These are phyloP conservation scores for Cuniculus paca DNA, from an alignment of 2,797 vertebrate species.

Conservation along the genomic window DNA sequence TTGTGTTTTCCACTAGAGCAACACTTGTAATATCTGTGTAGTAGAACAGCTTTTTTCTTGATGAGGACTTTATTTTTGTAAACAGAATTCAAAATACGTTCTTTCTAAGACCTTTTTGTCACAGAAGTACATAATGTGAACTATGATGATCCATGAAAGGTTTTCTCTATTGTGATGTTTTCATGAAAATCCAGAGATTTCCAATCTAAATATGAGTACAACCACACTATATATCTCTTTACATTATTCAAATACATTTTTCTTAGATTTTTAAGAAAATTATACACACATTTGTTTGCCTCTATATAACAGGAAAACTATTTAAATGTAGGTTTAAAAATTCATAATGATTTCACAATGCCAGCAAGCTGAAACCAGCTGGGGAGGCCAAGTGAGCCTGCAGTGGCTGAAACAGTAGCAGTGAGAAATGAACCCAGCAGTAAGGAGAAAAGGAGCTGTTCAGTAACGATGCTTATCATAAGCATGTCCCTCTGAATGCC, in stretches of 20 bases:
- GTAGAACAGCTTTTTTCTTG: not conserved
- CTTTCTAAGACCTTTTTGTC: not conserved
- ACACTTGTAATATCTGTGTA: not conserved
- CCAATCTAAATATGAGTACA: not conserved
- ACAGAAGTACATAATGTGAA: not conserved
- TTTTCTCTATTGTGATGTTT: not conserved
- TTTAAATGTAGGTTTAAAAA: not conserved
- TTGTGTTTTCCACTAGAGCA: not conserved
- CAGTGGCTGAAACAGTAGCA: not conserved
- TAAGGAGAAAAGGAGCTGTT: not conserved
- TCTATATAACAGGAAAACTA: not conserved
- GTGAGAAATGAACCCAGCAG: conserved; percentile 17
- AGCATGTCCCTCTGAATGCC: conserved; percentile 54
- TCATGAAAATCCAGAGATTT: not conserved
- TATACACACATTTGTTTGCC: not conserved
- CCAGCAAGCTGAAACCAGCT: not conserved
- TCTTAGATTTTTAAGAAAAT: not conserved
- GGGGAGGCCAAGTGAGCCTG: not conserved
- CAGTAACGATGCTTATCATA: not conserved
- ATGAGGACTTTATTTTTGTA: not conserved
- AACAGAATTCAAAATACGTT: not conserved
- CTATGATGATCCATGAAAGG: not conserved
- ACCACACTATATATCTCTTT: not conserved
- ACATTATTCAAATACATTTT: not conserved
- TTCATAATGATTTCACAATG: not conserved